phyloP scores from a whole-genome alignment of 2,888 invertebrate species.

The Leucophenga montana region DNA sequence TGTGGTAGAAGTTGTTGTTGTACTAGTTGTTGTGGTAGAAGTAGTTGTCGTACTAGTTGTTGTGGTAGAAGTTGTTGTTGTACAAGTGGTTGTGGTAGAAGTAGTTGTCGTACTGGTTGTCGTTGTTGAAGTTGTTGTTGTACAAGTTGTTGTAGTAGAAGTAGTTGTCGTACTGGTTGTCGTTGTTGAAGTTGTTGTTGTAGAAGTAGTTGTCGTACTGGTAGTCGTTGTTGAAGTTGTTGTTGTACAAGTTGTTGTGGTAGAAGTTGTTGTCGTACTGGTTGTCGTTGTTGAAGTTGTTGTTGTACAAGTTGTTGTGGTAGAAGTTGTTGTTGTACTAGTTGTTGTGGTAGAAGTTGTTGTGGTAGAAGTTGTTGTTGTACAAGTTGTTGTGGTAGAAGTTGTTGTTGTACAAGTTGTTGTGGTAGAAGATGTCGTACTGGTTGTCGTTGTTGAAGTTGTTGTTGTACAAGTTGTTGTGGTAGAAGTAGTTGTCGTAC shows the following conservation, averaged over 20 bases:
- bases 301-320: constrained; percentile 10
- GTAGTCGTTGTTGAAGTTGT: constrained; percentile 19
- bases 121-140: constrained; percentile 27
- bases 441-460: constrained; percentile 29
- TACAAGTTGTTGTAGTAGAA: constrained; percentile 22
- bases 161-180: constrained; percentile 28
- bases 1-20: constrained; percentile 24
- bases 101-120: constrained; percentile 24
- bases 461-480: constrained; percentile 17
- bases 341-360: constrained; percentile 26
- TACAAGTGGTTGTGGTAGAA: constrained; percentile 19
- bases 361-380: constrained; percentile 25
- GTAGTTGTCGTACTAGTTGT: constrained; percentile 20
- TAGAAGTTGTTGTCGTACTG: constrained; percentile 23
- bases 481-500: constrained; percentile 4
- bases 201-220: not conserved
- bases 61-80: constrained; percentile 24
- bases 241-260: constrained; percentile 13
- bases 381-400: constrained; percentile 19
- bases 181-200: constrained; percentile 7
- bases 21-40: constrained; percentile 21
- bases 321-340: constrained; percentile 22
- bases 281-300: constrained; percentile 28
- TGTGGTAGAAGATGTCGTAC: constrained; percentile 26
- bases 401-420: constrained; percentile 21